Conservation (phyloP, 2,113 vertebrate genomes). For the Coptodon rendalli region DNA sequence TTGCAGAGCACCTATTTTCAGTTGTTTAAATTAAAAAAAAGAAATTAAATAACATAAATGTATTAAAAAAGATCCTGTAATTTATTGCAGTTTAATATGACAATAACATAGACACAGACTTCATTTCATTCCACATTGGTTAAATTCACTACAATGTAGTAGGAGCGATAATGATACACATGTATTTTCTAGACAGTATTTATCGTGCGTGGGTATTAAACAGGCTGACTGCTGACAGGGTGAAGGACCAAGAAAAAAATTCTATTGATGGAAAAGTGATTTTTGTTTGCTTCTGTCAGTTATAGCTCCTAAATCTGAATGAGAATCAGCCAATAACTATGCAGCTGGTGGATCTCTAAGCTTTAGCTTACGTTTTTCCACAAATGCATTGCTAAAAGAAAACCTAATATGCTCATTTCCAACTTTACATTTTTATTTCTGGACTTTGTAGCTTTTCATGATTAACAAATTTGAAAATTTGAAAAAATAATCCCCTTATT, state of each 20-base stretch:
- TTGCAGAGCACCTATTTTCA: not conserved
- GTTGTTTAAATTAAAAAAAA: not conserved
- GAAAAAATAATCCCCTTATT: not conserved
- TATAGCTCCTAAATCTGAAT: not conserved
- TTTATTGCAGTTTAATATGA: not conserved
- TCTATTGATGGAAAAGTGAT: not conserved
- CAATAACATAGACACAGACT: not conserved
- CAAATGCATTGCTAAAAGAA: not conserved
- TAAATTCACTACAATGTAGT: not conserved
- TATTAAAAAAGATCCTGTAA: not conserved
- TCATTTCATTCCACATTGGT: not conserved
- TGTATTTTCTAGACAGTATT: not conserved
- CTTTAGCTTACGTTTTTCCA: not conserved
- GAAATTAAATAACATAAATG: not conserved
- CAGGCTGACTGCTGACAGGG: not conserved
- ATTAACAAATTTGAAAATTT: not conserved
- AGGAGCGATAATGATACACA: not conserved
- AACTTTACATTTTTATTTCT: not conserved
- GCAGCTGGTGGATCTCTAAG: not conserved
- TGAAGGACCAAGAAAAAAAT: not conserved
- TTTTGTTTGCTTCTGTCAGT: not conserved
- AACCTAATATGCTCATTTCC: not conserved
- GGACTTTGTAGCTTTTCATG: not conserved
- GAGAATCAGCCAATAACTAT: not conserved
- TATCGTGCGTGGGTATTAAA: not conserved